phyloP scores from a whole-genome alignment of 2,888 invertebrate genomes.

The Drosophila aldrichi region DNA sequence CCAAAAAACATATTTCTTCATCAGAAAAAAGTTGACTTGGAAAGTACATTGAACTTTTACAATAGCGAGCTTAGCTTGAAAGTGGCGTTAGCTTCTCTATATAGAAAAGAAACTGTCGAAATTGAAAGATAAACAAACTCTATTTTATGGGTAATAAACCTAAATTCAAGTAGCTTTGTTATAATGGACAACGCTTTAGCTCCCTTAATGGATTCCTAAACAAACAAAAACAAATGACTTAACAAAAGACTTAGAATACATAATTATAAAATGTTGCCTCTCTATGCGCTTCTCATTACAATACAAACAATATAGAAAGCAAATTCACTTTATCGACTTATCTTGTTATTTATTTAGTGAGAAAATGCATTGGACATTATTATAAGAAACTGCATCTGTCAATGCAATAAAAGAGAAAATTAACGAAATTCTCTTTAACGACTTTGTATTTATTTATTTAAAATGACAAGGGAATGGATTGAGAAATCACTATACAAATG shows the following conservation, averaged over 20 bases:
- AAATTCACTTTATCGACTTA: neutral
- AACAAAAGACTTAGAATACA: constrained; percentile 3
- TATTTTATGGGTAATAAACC: neutral
- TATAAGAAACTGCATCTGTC: too few species aligned
- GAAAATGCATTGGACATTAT: too few species aligned
- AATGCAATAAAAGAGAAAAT: too few species aligned
- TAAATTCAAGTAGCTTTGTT: neutral
- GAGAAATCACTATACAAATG: too few species aligned
- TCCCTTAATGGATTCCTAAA: neutral
- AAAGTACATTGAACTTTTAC: neutral
- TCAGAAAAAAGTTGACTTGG: neutral
- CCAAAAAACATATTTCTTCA: too few species aligned
- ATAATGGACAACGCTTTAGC: too few species aligned
- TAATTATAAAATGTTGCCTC: neutral
- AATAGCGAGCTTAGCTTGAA: neutral
- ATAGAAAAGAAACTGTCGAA: neutral
- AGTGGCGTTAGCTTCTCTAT: neutral
- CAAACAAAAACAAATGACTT: neutral
- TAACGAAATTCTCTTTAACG: too few species aligned
- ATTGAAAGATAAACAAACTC: neutral
- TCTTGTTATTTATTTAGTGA: neutral
- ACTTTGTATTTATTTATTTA: too few species aligned
- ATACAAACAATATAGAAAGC: neutral
- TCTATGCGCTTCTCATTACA: neutral
- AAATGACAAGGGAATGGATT: too few species aligned